phyloP scores from a whole-genome alignment of 2,797 vertebrate species.

The Enteromius unitaeniatus region DNA sequence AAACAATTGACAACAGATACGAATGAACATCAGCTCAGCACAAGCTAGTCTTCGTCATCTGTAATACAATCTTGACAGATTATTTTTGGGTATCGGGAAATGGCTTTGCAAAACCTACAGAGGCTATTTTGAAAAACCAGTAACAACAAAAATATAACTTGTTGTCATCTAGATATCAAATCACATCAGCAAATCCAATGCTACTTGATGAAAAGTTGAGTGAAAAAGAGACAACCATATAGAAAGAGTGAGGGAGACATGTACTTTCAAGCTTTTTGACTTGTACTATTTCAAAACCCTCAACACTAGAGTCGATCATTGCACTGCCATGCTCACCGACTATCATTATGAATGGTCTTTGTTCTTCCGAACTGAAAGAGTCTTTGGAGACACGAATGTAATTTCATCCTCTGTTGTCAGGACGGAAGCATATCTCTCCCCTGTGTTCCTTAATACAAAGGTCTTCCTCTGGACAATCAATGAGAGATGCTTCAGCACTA shows the following conservation, averaged over 20 bases:
- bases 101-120: conserved; percentile 20
- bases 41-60: background rate
- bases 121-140: conserved; percentile 10
- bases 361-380: conserved; percentile 46
- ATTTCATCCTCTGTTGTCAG: conserved; percentile 54
- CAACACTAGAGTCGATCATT: conserved; percentile 41
- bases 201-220: conserved; percentile 19
- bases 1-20: background rate
- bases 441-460: conserved; percentile 38
- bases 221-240: conserved; percentile 27
- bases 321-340: conserved; percentile 34
- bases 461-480: conserved; percentile 47
- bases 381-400: conserved; percentile 51
- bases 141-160: conserved; percentile 23
- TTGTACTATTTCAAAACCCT: conserved; percentile 49
- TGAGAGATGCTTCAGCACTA: conserved; percentile 14
- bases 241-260: conserved; percentile 16
- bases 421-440: conserved; percentile 42
- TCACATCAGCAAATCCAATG: conserved; percentile 24
- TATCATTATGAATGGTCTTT: conserved; percentile 57
- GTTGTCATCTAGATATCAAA: conserved; percentile 1
- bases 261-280: conserved; percentile 42
- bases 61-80: conserved; percentile 21
- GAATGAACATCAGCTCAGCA: background rate
- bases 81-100: conserved; percentile 1